These are phyloP conservation scores for Platynereis dumerilii DNA, from an alignment of 2,888 invertebrate species.

Conservation along the genomic window DNA sequence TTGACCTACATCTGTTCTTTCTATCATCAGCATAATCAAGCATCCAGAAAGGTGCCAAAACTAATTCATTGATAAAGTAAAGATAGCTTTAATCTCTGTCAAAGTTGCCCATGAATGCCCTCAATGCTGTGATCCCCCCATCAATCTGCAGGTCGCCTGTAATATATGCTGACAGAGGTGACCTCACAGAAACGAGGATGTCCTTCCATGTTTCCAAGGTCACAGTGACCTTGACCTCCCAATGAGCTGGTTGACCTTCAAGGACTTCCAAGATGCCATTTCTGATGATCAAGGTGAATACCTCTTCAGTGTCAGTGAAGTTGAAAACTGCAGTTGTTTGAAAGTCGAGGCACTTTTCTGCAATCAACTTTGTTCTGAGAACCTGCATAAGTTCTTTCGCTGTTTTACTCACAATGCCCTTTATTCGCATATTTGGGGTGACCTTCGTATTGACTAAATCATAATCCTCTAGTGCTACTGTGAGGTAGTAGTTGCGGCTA, in stretches of 20 bases:
- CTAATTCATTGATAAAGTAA: too few species aligned
- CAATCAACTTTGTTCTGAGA: not conserved
- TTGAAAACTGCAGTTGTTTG: constrained; percentile 10
- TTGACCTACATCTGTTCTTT: too few species aligned
- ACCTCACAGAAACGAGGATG: not conserved
- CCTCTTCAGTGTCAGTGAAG: constrained; percentile 17
- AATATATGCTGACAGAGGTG: constrained; percentile 1
- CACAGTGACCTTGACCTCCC: constrained; percentile 12
- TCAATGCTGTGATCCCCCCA: constrained; percentile 6
- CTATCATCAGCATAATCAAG: too few species aligned
- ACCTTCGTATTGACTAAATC: constrained; percentile 14
- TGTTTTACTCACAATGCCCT: not conserved
- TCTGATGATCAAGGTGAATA: not conserved
- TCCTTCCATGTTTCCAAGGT: not conserved
- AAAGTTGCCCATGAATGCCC: constrained; percentile 12
- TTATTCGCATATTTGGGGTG: not conserved
- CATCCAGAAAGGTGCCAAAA: too few species aligned
- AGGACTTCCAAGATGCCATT: constrained; percentile 7
- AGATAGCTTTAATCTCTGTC: too few species aligned
- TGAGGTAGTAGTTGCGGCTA: constrained; percentile 51
- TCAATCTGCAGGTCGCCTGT: constrained; percentile 8
- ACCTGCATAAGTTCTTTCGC: not conserved
- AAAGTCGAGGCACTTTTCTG: constrained; percentile 4
- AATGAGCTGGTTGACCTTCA: not conserved
- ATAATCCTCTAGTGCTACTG: constrained; percentile 44